These are phyloP conservation scores for Hydroisotoma schaefferi DNA, from an alignment of 2,888 invertebrate species.

Conservation along the genomic window DNA sequence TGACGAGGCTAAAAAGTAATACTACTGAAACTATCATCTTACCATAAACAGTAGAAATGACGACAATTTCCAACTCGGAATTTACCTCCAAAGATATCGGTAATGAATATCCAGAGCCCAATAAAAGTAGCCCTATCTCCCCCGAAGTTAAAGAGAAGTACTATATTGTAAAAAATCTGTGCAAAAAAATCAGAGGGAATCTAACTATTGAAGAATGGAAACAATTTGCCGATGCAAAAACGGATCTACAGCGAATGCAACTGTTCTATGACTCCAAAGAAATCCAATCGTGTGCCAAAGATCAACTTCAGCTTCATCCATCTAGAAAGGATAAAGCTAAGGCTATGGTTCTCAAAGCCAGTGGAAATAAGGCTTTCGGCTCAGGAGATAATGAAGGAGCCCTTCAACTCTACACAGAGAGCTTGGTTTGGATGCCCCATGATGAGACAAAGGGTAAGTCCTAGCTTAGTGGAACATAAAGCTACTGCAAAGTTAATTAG, in stretches of 20 bases:
- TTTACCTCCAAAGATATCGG: no score
- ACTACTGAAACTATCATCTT: no score
- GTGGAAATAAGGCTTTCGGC: conserved; percentile 41
- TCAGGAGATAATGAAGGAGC: conserved; percentile 37
- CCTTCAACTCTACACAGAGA: conserved; percentile 38
- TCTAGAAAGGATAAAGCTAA: conserved; percentile 30
- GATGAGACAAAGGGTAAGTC: conserved; percentile 40
- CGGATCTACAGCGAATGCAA: conserved; percentile 27
- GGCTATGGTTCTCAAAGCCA: conserved; percentile 33
- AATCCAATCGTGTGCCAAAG: conserved; percentile 32
- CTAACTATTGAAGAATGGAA: conserved; percentile 31
- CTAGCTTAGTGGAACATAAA: no score
- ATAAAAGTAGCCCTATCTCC: no score
- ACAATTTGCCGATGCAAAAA: conserved; percentile 27
- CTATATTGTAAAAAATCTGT: conserved; percentile 25
- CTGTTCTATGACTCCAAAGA: conserved; percentile 29
- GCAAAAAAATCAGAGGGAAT: conserved; percentile 17
- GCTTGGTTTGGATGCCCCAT: conserved; percentile 41
- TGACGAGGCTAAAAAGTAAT: no score
- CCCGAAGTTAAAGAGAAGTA: conserved; percentile 13
- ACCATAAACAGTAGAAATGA: no score
- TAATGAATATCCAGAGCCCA: no score
- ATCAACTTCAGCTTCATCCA: conserved; percentile 19
- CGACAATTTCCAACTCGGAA: no score
- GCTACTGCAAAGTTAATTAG: no score